Conservation (phyloP, 2,888 invertebrate genomes). For the Digitonthophagus gazella region DNA sequence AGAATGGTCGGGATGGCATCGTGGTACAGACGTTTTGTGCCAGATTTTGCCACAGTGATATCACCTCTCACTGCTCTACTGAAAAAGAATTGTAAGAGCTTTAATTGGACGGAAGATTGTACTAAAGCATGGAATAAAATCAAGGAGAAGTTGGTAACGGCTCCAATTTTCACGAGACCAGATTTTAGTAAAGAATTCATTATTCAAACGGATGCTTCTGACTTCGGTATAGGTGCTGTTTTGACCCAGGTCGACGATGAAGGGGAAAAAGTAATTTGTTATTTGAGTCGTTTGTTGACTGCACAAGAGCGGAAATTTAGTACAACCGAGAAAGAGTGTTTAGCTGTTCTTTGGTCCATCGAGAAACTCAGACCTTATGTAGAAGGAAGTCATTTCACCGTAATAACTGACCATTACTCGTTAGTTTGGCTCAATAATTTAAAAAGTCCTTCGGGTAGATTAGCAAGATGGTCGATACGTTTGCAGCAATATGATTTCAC, state of each 20-base stretch:
- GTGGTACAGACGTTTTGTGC: slow-evolving; percentile 29
- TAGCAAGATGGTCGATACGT: slow-evolving; percentile 23
- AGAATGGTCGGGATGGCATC: slow-evolving; percentile 33
- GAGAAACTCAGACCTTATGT: slow-evolving; percentile 12
- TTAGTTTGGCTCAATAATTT: slow-evolving; percentile 17
- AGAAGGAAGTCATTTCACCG: slow-evolving; percentile 4
- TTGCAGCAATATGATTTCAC: slow-evolving; percentile 26
- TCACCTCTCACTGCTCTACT: slow-evolving; percentile 23
- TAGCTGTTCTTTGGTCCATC: slow-evolving; percentile 5
- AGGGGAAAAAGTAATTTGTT: slow-evolving; percentile 30
- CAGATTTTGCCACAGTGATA: slow-evolving; percentile 25
- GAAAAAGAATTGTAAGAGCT: slow-evolving; percentile 23
- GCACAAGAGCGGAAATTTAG: slow-evolving; percentile 29
- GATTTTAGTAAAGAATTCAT: slow-evolving; percentile 27
- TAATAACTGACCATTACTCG: slow-evolving; percentile 17
- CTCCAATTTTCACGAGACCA: slow-evolving; percentile 24
- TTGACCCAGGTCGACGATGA: slow-evolving; percentile 28
- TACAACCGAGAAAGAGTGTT: slow-evolving; percentile 20
- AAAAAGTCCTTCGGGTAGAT: slow-evolving; percentile 25
- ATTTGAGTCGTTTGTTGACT: slow-evolving; percentile 27
- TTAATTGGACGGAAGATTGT: slow-evolving; percentile 21
- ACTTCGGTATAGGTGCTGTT: slow-evolving; percentile 32
- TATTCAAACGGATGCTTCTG: slow-evolving; percentile 34
- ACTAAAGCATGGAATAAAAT: slow-evolving; percentile 19
- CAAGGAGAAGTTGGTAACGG: slow-evolving; percentile 20